Evolutionary conservation across 2,113 vertebrate species (phyloP).

Genomic region (Entelurus aequoreus): DNA sequence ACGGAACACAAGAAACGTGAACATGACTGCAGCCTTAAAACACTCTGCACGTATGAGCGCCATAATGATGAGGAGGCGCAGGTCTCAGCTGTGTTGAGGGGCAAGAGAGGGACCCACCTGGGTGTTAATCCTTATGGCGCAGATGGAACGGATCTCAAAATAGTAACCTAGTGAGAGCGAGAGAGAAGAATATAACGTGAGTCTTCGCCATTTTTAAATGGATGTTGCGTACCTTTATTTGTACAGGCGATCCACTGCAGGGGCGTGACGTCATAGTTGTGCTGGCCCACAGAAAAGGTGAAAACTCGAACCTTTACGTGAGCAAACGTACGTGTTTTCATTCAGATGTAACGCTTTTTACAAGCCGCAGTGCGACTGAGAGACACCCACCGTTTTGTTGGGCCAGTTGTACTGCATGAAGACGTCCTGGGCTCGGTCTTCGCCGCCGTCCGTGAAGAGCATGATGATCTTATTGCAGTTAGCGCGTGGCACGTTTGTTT

Average conservation of each 20-base stretch:
- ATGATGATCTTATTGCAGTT: conserved; percentile 99
- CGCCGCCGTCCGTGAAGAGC: conserved; percentile 98
- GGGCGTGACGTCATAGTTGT: conserved; percentile 94
- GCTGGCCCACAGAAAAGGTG: conserved; percentile 97
- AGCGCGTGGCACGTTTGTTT: conserved; percentile 51
- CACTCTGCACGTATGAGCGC: not conserved
- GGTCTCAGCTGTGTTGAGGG: conserved; percentile 51
- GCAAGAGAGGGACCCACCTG: conserved; percentile 70
- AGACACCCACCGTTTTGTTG: conserved; percentile 88
- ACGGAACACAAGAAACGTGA: conserved; percentile 27
- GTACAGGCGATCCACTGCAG: conserved; percentile 97
- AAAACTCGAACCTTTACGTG: conserved; percentile 80
- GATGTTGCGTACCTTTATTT: conserved; percentile 83
- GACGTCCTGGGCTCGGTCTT: conserved; percentile 94
- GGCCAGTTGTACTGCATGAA: conserved; percentile 99
- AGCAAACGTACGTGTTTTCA: conserved; percentile 1
- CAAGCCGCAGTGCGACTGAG: not conserved
- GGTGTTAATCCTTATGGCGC: conserved; percentile 80
- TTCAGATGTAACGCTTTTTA: not conserved
- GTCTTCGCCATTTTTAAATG: not conserved
- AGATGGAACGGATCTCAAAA: conserved; percentile 81
- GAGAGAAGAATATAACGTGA: conserved; percentile 1
- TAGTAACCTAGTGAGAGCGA: conserved; percentile 70
- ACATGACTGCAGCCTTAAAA: conserved; percentile 13
- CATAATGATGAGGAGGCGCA: conserved; percentile 22